Base-by-base conservation (phyloP, 1,140 invertebrate species). In the Mycetomoellerius zeteki region DNA sequence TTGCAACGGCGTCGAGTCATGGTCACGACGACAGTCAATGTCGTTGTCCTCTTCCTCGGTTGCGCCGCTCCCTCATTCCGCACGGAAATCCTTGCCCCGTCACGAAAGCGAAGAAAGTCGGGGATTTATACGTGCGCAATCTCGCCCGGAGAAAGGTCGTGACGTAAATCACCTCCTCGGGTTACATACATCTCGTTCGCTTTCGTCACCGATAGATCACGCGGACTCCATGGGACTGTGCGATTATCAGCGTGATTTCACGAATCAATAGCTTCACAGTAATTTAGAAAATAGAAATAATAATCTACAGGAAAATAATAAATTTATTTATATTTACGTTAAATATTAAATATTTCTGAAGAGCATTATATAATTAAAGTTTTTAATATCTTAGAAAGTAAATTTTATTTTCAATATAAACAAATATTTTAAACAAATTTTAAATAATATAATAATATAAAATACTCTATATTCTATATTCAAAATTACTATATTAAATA, bases 1-100 rank as follows among this genome's bases (percentile, higher is more conserved):
- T 91, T 91, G 89, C 87, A 69, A 90, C 75, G 33, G 33, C 52
- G 89, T 64, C 78, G 84, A 91, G 87, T 91, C 90, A 91, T 88
- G 90, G 84, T 90, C 84, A 80, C 87, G 75, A 88, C 82, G 67
- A 86, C 89, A 86, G 72, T 84, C 84, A 60, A 86, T 73, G 90
- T 86, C 78, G 73, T 80, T 85, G 89, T 90, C 77, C 89, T 90
- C 62, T 56, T 50, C 16, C 80, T 33, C 65, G 47, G 27, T 47
- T 75, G 30, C 62, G 52, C 77, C 37, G 56, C 81, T 72, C 65
- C 60, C 73, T 85, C 86, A 62, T 52, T 65, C 85, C 64, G 65
- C 67, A 27, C 56, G 47, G 58, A 50, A 75, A 64, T 80, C n/a
- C 37, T 30, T 24, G 27, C 52, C 33, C 54, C 43, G n/a, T 69